Percentiles rank a stretch among this genome's conserved stretches.
phyloP scores from a whole-genome alignment of 1,140 invertebrate species.

The Polypedilum vanderplanki region DNA sequence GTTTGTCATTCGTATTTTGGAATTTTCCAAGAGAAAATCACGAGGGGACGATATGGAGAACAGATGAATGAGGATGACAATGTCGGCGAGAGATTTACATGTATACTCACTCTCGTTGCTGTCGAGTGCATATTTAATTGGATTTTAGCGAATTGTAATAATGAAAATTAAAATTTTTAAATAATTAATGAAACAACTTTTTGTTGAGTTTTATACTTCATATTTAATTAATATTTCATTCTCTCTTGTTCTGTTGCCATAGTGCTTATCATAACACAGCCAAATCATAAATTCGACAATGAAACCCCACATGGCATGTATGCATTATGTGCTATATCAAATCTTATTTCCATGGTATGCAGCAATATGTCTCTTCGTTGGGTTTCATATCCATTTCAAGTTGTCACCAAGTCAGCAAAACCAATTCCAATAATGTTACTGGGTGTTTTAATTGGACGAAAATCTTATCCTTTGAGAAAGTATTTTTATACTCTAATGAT shows the following conservation, averaged over 20 bases:
- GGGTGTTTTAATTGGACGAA: conserved; percentile 83
- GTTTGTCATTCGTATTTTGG: conserved; percentile 86
- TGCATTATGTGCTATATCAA: conserved; percentile 72
- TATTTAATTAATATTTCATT: conserved; percentile 31
- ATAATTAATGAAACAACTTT: background rate
- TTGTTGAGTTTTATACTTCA: background rate
- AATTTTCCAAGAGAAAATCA: conserved; percentile 91
- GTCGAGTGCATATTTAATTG: conserved; percentile 87
- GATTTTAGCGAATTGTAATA: conserved; percentile 69
- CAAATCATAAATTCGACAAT: conserved; percentile 52
- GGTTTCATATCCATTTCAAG: conserved; percentile 91
- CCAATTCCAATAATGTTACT: conserved; percentile 97
- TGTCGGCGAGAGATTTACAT: conserved; percentile 75
- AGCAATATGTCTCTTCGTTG: conserved; percentile 94
- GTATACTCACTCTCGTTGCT: conserved; percentile 75
- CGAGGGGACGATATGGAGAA: conserved; percentile 74
- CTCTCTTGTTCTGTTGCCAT: conserved; percentile 33
- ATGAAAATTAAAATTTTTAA: conserved; percentile 11
- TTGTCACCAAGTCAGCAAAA: conserved; percentile 95
- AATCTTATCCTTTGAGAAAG: conserved; percentile 77
- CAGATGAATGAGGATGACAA: conserved; percentile 45
- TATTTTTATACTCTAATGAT: conserved; percentile 90
- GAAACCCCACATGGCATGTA: conserved; percentile 69
- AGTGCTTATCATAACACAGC: conserved; percentile 9
- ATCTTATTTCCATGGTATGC: conserved; percentile 90